A percentile compares a stretch with the other conserved stretches of the same genome.
Conservation (phyloP, 2,797 vertebrate genomes). For the Arnoldichthys spilopterus region DNA sequence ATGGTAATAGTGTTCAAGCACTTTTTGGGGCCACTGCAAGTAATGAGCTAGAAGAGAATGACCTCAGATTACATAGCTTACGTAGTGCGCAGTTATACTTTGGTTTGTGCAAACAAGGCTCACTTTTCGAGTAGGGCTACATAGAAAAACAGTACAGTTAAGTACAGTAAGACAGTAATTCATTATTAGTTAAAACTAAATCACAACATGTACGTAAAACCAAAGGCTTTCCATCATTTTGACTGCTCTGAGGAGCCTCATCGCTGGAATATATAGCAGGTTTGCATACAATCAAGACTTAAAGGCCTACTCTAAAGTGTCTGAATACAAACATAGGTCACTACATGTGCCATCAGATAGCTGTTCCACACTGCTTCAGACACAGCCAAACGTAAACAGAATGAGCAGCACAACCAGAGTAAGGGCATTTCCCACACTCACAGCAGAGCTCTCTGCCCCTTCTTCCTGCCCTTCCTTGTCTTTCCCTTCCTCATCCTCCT, state of each 20-base stretch:
- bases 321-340: slow-evolving; percentile 48
- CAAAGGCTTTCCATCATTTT: not conserved
- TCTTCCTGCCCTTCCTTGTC: slow-evolving; percentile 59
- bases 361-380: slow-evolving; percentile 25
- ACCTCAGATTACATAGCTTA: slow-evolving; percentile 6
- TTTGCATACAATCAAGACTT: slow-evolving; percentile 25
- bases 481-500: slow-evolving; percentile 53
- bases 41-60: not conserved
- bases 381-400: slow-evolving; percentile 57
- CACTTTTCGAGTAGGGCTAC: slow-evolving; percentile 14
- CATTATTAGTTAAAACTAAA: slow-evolving; percentile 5
- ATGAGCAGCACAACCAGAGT: slow-evolving; percentile 58
- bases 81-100: slow-evolving; percentile 17
- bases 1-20: too few species aligned
- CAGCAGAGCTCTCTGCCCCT: slow-evolving; percentile 47
- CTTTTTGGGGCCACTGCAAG: not conserved
- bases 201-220: slow-evolving; percentile 29
- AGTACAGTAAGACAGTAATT: slow-evolving; percentile 14
- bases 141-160: slow-evolving; percentile 20
- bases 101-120: slow-evolving; percentile 52
- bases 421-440: slow-evolving; percentile 29
- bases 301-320: slow-evolving; percentile 20
- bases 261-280: slow-evolving; percentile 1
- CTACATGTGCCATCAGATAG: slow-evolving; percentile 50
- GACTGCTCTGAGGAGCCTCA: slow-evolving; percentile 11